Evolutionary conservation across 2,888 invertebrate species (phyloP).

Genomic region (Liposcelis brunnea): DNA sequence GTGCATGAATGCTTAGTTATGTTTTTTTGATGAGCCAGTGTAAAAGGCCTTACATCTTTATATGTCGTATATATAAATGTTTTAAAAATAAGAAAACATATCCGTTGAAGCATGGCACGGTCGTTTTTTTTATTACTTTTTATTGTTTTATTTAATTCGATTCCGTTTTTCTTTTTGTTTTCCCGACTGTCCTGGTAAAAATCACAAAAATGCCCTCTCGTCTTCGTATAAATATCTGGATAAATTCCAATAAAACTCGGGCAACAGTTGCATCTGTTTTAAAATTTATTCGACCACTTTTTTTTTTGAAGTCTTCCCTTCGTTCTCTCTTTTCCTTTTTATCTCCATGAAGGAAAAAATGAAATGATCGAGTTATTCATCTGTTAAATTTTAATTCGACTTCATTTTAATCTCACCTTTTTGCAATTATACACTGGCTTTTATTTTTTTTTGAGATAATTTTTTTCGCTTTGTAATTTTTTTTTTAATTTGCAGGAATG

Average conservation of each 20-base stretch:
- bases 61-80: no score
- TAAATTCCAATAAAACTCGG: no score
- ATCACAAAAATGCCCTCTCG: no score
- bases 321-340: constrained; percentile 5
- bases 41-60: no score
- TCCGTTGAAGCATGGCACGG: constrained; percentile 5
- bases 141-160: constrained; percentile 12
- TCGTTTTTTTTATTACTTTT: constrained; percentile 12
- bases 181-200: neutral
- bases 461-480: constrained; percentile 10
- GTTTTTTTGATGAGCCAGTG: no score
- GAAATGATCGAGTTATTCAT: no score
- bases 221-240: neutral
- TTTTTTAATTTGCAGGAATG: constrained; percentile 8
- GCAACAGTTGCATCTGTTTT: no score
- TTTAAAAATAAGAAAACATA: neutral
- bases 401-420: no score
- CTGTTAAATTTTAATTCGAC: no score
- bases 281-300: no score
- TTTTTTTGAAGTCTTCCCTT: neutral
- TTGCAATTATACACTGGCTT: no score
- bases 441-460: constrained; percentile 3
- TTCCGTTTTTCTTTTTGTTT: constrained; percentile 6
- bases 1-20: no score
- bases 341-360: neutral